phyloP scores from a whole-genome alignment of 2,888 invertebrate genomes.

The Entomobrya proxima region DNA sequence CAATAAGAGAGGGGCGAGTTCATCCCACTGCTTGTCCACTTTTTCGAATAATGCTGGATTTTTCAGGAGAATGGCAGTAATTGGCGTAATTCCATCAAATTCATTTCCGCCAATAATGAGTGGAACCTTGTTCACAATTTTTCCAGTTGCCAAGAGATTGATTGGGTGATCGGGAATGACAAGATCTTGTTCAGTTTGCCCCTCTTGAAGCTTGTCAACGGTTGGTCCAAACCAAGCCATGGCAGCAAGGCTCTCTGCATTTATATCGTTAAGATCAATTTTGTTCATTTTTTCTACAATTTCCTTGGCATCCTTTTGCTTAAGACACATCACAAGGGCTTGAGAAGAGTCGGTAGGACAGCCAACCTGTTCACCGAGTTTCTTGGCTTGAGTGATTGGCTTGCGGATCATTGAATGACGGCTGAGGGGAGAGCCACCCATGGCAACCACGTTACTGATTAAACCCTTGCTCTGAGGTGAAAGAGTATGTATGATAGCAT shows the following conservation, averaged over 20 bases:
- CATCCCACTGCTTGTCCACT: slow-evolving; percentile 62
- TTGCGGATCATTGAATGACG: slow-evolving; percentile 58
- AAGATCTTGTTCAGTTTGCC: slow-evolving; percentile 61
- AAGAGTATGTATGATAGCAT: slow-evolving; percentile 50
- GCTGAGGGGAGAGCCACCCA: slow-evolving; percentile 52
- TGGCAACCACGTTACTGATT: slow-evolving; percentile 37
- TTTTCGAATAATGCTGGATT: slow-evolving; percentile 41
- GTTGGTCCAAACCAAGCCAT: slow-evolving; percentile 64
- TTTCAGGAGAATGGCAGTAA: slow-evolving; percentile 51
- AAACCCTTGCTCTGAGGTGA: slow-evolving; percentile 58
- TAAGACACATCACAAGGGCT: slow-evolving; percentile 68
- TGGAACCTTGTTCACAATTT: slow-evolving; percentile 70
- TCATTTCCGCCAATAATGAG: slow-evolving; percentile 58
- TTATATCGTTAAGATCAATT: background rate
- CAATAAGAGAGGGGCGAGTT: slow-evolving; percentile 49
- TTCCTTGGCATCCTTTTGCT: slow-evolving; percentile 53
- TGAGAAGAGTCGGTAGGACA: slow-evolving; percentile 68
- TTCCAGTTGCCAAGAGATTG: slow-evolving; percentile 61
- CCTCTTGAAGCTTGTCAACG: slow-evolving; percentile 54
- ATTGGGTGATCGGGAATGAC: slow-evolving; percentile 66
- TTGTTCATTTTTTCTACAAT: slow-evolving; percentile 57
- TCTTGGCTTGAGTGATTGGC: slow-evolving; percentile 70
- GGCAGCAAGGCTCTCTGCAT: slow-evolving; percentile 3
- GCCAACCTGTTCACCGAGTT: slow-evolving; percentile 62
- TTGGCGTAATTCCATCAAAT: slow-evolving; percentile 43